Base-by-base conservation (phyloP, 2,888 invertebrate species). In the Tryphoninae sp. region DNA sequence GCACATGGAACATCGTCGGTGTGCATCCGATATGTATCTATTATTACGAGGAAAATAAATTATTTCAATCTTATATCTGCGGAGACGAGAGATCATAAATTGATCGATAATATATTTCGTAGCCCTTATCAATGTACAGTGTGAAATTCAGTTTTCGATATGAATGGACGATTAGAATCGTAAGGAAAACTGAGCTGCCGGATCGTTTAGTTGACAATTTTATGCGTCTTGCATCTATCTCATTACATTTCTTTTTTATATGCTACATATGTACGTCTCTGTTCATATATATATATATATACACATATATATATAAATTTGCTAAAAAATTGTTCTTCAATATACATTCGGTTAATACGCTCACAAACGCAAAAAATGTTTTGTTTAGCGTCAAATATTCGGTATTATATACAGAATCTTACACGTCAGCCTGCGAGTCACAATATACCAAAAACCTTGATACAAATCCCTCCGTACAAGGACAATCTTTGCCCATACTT, bases 21-120 rank as follows among this genome's bases (percentile, higher is more conserved):
- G 81, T 84, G 76, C 86, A 88, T 75, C 85, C 83, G 78, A 74
- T 86, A 87, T 87, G 85, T 88, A 86, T 80, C 84, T 86, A 86
- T 79, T 86, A 84, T 84, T 83, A 80, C 65, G 71, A 78, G 81
- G 76, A 83, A 82, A 87, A 86, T 88, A 88, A 88, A 88, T 88
- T 88, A 88, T 82, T 82, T 62, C 78, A 76, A 79, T 64, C 74
- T 81, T 81, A 67, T 61, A 78, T 33, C 40, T 64, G 40, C 23
- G 16, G 53, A 53, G 6, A 55, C 42, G 45, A 53, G 40, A 67
- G 26, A 55, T 61, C 65, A 40, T 75, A 59, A 19, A 71, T 72
- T 40, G 22, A 23, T 62, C 58, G n/a, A n/a, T 62, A 19, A 67
- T 55, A 11, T 67, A 22, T 42, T 22, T 13, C 22, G 11, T 75